A percentile compares a stretch with the other conserved stretches of the same genome.
phyloP scores from a whole-genome alignment of 64 coral and sea anemone genomes.

The Hydrozoanthus tunicans region DNA sequence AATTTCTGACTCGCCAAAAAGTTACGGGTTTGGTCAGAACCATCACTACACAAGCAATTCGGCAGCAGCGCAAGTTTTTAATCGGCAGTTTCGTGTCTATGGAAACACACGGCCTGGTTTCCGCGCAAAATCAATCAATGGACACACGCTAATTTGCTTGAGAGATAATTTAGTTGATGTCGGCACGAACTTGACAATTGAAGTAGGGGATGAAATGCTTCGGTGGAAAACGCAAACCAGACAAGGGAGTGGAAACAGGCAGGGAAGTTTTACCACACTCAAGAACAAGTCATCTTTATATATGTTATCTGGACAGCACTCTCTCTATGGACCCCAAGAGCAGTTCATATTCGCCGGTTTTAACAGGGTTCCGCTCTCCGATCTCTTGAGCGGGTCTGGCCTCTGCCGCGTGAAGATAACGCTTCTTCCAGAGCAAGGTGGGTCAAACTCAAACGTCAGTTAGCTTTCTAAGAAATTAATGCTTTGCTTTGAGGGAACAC shows the following conservation, averaged over 20 bases:
- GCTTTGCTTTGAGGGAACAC: neutral
- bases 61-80: constrained; percentile 9
- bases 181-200: constrained; percentile 59
- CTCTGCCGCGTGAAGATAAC: constrained; percentile 35
- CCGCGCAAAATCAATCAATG: constrained; percentile 33
- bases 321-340: constrained; percentile 14
- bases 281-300: neutral
- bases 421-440: constrained; percentile 36
- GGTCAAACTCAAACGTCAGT: neutral
- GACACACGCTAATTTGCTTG: constrained; percentile 10
- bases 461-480: neutral
- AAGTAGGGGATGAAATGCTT: constrained; percentile 58
- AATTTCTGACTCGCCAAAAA: constrained; percentile 32
- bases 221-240: constrained; percentile 55
- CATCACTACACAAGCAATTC: constrained; percentile 48
- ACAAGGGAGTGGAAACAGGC: neutral
- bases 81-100: constrained; percentile 57
- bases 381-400: constrained; percentile 8
- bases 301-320: constrained; percentile 29
- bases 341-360: constrained; percentile 24
- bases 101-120: constrained; percentile 27
- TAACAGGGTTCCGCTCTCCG: constrained; percentile 21
- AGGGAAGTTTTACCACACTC: neutral
- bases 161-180: constrained; percentile 58
- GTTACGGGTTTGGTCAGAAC: constrained; percentile 50